phyloP scores from a whole-genome alignment of 1,140 invertebrate genomes.

The Diprion similis region DNA sequence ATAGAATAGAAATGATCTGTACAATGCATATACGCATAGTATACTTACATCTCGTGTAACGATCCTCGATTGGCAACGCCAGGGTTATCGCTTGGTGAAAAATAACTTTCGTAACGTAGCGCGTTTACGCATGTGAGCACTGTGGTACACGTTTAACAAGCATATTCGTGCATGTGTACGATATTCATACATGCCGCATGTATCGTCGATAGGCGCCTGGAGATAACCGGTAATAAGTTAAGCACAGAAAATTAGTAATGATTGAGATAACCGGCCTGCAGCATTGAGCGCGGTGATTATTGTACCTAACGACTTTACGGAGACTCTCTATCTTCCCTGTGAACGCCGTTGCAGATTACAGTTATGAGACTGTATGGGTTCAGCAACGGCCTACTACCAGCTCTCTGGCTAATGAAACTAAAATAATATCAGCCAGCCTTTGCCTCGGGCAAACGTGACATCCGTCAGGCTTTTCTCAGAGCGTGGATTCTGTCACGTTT shows the following conservation, averaged over 20 bases:
- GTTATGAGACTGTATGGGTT: too few relatives aligned
- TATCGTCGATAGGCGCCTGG: not conserved
- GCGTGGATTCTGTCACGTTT: too few relatives aligned
- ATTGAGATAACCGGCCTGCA: not conserved
- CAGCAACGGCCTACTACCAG: not conserved
- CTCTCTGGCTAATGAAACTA: not conserved
- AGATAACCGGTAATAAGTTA: not conserved
- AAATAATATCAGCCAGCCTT: not conserved
- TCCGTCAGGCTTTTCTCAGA: not conserved
- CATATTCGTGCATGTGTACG: not conserved
- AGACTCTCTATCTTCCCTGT: not conserved
- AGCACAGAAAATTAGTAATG: conserved; percentile 3
- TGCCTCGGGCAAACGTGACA: not conserved
- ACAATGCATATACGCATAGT: not conserved
- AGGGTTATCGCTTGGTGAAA: not conserved
- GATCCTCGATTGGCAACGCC: not conserved
- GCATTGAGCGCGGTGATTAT: not conserved
- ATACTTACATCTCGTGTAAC: not conserved
- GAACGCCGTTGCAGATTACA: too few relatives aligned
- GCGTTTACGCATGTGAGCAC: not conserved
- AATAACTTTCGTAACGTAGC: not conserved
- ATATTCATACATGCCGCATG: not conserved
- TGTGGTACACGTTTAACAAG: too few relatives aligned
- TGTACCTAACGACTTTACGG: not conserved
- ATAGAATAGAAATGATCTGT: not conserved